A percentile compares a stretch with the other conserved stretches of the same genome.
Conservation (phyloP, 1,140 invertebrate genomes). For the Teleogryllus occipitalis region DNA sequence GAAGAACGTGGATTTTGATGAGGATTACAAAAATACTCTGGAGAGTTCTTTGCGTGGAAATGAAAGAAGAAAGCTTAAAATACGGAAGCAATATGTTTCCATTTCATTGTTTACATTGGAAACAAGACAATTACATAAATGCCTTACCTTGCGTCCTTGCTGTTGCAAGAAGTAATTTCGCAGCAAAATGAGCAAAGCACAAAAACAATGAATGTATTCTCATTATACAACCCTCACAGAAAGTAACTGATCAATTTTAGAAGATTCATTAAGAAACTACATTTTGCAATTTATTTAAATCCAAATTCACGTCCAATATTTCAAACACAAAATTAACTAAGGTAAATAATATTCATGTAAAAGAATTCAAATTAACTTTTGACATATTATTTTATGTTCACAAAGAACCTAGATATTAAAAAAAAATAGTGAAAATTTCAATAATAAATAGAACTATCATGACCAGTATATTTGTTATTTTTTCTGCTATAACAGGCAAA, state of each 20-base stretch:
- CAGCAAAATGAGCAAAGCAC: not conserved
- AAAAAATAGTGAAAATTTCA: too few species aligned
- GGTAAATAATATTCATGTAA: too few species aligned
- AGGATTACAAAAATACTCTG: constrained; percentile 8
- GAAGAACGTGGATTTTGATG: not conserved
- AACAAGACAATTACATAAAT: not conserved
- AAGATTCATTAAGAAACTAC: too few species aligned
- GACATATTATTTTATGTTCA: too few species aligned
- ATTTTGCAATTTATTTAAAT: too few species aligned
- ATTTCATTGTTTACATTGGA: constrained; percentile 8
- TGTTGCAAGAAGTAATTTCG: not conserved
- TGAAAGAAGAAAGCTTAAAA: constrained; percentile 11
- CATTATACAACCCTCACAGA: not conserved
- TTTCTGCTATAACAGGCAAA: too few species aligned
- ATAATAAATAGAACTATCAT: too few species aligned
- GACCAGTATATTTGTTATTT: too few species aligned
- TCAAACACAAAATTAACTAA: not conserved
- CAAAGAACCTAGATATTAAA: too few species aligned
- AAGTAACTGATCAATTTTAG: not conserved
- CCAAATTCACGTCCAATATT: not conserved
- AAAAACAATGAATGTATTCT: not conserved
- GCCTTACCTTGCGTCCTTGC: constrained; percentile 15
- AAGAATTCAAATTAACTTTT: too few species aligned
- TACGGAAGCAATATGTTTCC: not conserved
- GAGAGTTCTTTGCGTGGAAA: constrained; percentile 26